Evolutionary conservation across 2,113 vertebrate species (phyloP).

Genomic region (Cynocephalus volans): DNA sequence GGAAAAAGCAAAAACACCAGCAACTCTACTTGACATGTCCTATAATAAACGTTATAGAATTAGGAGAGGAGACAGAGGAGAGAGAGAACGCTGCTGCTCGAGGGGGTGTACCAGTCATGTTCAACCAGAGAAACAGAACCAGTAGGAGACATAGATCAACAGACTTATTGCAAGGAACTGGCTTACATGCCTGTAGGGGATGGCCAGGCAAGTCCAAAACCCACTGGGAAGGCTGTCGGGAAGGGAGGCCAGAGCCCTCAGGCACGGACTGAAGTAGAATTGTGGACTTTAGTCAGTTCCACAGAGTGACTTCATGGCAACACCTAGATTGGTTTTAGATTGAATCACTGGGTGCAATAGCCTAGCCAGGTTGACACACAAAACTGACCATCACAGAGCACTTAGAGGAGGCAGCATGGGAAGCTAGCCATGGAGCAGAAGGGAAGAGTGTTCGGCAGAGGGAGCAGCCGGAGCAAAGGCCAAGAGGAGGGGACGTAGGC

Average conservation of each 20-base stretch:
- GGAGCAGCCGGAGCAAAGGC: not conserved
- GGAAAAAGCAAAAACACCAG: not conserved
- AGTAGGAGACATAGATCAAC: accelerated
- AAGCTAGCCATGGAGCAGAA: too few species aligned
- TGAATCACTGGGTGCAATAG: accelerated
- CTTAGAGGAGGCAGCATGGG: too few species aligned
- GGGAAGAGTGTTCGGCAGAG: accelerated
- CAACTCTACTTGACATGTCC: not conserved
- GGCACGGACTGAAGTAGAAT: not conserved
- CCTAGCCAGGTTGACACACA: not conserved
- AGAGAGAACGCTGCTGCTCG: accelerated
- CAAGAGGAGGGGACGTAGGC: accelerated
- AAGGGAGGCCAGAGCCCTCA: not conserved
- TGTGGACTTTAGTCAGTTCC: not conserved
- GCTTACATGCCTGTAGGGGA: accelerated
- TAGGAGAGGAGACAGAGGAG: not conserved
- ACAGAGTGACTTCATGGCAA: not conserved
- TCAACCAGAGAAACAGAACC: not conserved
- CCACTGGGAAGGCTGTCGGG: not conserved
- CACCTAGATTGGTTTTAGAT: not conserved
- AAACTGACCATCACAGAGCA: accelerated
- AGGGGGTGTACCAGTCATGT: too few species aligned
- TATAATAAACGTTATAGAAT: accelerated
- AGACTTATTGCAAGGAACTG: not conserved
- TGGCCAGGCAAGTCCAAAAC: not conserved